Evolutionary conservation across 2,113 vertebrate genomes (phyloP), one percentile per base, ranked within the genome.

Genomic region (Pterocles burchelli): DNA sequence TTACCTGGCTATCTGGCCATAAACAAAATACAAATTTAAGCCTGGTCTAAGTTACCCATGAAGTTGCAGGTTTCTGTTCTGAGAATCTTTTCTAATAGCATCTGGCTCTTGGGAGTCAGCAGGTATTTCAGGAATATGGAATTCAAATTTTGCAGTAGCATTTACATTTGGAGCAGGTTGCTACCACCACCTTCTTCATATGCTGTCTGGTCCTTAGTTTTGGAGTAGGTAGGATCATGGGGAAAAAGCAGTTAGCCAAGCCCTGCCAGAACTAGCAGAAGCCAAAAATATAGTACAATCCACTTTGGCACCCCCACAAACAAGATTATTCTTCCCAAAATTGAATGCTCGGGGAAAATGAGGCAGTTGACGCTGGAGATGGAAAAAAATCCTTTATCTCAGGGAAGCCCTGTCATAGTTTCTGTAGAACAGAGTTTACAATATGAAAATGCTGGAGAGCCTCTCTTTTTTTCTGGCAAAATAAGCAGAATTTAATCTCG

Each of bases 141-240:
- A 20, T 71, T 77, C 25, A 45, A 65, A 36, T 76, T 54, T 59
- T 71, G 16, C 31, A 13, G n/a, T 58, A 59, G 15, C 22, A n/a
- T 36, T 66, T 38, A 36, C 14, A 26, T 55, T 48, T 76, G 46
- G 22, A 65, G 34, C 2, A 22, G 13, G 52, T 33, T 88, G n/a
- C 51, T 80, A 9, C 22, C 38, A 38, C 29, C 1, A 0, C 16
- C n/a, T 20, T 52, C 48, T 68, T 63, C 1, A 1, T 63, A 38
- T 52, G 18, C 62, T 48, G 13, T 57, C 66, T 68, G 29, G 48
- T 74, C 38, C 36, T 79, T 79, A n/a, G 13, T n/a, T 85, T 80
- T 76, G 24, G 15, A 79, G 19, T 11, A 49, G 26, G n/a, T 5
- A 36, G 61, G 26, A n/a, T 52, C 26, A 43, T 22, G 24, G 33